Conservation (phyloP, 2,113 vertebrate genomes). For the Menidia beryllina region DNA sequence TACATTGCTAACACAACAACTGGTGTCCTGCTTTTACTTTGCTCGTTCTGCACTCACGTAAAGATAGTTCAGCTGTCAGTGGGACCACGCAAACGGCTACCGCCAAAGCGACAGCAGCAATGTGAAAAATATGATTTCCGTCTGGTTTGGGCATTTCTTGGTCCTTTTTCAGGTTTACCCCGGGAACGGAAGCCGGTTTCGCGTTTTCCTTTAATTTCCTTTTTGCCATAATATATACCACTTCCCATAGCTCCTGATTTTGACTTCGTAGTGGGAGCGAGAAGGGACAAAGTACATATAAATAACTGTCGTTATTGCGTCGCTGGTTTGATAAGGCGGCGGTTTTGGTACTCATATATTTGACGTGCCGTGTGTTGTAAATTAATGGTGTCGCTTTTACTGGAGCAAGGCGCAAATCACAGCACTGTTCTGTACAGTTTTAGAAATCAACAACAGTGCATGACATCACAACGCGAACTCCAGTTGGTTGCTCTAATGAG, state of each 20-base stretch:
- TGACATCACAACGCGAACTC: too few relatives aligned
- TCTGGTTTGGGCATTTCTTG: conserved; percentile 44
- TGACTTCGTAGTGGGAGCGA: conserved; percentile 63
- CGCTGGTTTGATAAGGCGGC: too few relatives aligned
- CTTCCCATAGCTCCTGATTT: conserved; percentile 66
- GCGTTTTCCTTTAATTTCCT: conserved; percentile 35
- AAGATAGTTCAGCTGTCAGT: conserved; percentile 51
- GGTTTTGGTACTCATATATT: too few relatives aligned
- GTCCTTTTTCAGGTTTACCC: not conserved
- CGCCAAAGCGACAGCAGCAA: conserved; percentile 39
- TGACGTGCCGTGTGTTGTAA: too few relatives aligned
- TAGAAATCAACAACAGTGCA: too few relatives aligned
- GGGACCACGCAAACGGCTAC: conserved; percentile 65
- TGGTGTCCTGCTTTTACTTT: not conserved
- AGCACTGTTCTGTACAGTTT: too few relatives aligned
- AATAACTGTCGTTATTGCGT: too few relatives aligned
- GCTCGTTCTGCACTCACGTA: conserved; percentile 64
- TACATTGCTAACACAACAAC: conserved; percentile 4
- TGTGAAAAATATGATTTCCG: not conserved
- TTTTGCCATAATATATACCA: conserved; percentile 56
- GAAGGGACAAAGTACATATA: conserved; percentile 62
- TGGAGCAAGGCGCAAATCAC: too few relatives aligned
- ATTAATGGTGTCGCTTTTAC: too few relatives aligned
- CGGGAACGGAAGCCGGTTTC: not conserved
- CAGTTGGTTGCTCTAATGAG: too few relatives aligned